A percentile compares a stretch with the other conserved stretches of the same genome.
Conservation (phyloP, 2,113 vertebrate species). For the Phasianus colchicus region DNA sequence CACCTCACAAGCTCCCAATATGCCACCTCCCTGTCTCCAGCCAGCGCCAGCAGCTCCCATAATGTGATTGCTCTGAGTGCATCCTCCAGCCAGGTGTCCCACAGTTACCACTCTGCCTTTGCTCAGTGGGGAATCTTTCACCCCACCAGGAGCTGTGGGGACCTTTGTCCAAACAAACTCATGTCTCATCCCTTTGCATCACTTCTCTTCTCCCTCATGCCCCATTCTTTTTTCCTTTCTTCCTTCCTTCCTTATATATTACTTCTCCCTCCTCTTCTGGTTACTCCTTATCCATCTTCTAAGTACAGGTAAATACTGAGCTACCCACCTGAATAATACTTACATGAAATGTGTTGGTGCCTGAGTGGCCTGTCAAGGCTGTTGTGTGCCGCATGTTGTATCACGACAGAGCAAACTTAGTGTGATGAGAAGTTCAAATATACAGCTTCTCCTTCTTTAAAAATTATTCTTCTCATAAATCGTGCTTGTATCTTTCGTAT, state of each 20-base stretch:
- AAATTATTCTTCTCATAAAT: not conserved
- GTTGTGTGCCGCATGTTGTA: not conserved
- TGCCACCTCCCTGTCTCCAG: not conserved
- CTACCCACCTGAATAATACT: not conserved
- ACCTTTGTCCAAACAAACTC: not conserved
- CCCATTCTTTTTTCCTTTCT: not conserved
- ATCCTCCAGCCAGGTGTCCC: not conserved
- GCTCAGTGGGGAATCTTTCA: not conserved
- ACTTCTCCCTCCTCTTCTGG: not conserved
- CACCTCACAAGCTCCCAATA: not conserved
- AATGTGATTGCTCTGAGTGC: fast-evolving
- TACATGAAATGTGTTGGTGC: not conserved
- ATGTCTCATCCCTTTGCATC: fast-evolving
- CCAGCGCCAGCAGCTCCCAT: not conserved
- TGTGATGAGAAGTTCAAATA: not conserved
- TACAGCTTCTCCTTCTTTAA: not conserved
- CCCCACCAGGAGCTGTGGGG: not conserved
- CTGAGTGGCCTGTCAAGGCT: not conserved
- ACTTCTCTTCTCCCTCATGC: not conserved
- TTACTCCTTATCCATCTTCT: not conserved
- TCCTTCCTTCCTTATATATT: not conserved
- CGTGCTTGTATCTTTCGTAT: not conserved
- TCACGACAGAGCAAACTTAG: not conserved
- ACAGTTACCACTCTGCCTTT: not conserved
- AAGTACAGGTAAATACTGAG: not conserved